Base-by-base conservation (phyloP, 2,888 invertebrate genomes). In the Linyphia triangularis region DNA sequence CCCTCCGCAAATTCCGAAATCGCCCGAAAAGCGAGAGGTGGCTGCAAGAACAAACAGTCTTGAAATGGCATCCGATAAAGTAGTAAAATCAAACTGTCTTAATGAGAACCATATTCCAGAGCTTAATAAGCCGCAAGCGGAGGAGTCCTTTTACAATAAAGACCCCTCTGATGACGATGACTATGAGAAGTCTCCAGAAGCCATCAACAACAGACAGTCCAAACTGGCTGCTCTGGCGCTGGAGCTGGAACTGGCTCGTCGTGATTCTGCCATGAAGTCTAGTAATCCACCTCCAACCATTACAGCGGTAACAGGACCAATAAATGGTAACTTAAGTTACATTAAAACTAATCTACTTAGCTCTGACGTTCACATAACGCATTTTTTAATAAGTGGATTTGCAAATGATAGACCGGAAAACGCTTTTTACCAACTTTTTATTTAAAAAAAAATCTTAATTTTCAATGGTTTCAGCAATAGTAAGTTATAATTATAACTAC, bases 171-270 rank as follows among this genome's bases (percentile, higher is more conserved):
- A 86, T 19, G 51, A 61, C 5, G 26, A 51, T 3, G 72, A 72
- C 19, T 82, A 70, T 37, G 81, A 81, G 22, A 72, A 59, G 10
- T 86, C 86, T 7, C 86, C 85, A 0, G 84, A 89, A 9, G 57
- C 79, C 43, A 89, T 82, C 28, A 40, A 43, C 59, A 70, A 85
- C 37, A 78, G 89, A 10, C 83, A 89, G 37, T 88, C 83, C 0
- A 89, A 88, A 19, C 61, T 89, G 6, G 89, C 89, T 6, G 89
- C 89, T 1, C 51, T 89, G 19, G 89, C 89, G 0, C 59, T 86
- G 24, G 89, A 89, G 19, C 40, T 89, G 4, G 89, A 89, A 28
- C 37, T 82, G 13, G 89, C 84, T 0, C 61, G 89, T 16, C 40
- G 83, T 6, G 84, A 88, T 65, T 78, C 89, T 0, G 77, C 69